These are phyloP conservation scores for Scortum barcoo DNA, from an alignment of 2,113 vertebrate species.

Conservation along the genomic window DNA sequence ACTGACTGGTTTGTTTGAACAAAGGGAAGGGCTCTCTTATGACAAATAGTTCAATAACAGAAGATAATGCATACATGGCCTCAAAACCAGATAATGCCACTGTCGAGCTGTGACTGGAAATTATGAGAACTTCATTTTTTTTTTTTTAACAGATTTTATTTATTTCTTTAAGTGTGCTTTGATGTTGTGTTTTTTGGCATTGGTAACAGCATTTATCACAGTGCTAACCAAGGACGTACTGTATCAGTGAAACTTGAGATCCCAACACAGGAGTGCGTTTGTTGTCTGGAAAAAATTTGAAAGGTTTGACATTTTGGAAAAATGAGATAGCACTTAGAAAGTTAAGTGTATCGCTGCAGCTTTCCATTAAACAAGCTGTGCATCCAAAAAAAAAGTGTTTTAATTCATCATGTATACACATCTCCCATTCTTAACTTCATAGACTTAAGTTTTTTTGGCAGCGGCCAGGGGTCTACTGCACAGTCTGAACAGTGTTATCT, in stretches of 20 bases:
- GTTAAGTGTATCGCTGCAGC: neutral
- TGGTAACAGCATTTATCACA: constrained; percentile 47
- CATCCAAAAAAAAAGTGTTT: constrained; percentile 24
- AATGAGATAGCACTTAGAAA: constrained; percentile 41
- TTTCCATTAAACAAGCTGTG: constrained; percentile 15
- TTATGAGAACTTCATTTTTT: constrained; percentile 40
- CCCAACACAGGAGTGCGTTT: constrained; percentile 22
- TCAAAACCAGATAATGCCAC: constrained; percentile 79
- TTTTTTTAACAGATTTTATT: too few relatives aligned
- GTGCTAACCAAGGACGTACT: constrained; percentile 25
- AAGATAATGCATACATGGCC: constrained; percentile 81
- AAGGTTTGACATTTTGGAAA: constrained; percentile 60
- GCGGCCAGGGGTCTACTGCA: neutral
- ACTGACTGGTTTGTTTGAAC: constrained; percentile 92
- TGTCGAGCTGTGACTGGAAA: constrained; percentile 54
- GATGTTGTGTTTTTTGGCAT: constrained; percentile 59
- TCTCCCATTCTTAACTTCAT: constrained; percentile 8
- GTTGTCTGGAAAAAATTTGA: constrained; percentile 58
- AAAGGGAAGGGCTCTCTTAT: constrained; percentile 87
- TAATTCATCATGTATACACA: constrained; percentile 35
- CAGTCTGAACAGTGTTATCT: constrained; percentile 24
- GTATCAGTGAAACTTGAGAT: constrained; percentile 48
- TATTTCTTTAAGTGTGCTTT: constrained; percentile 12
- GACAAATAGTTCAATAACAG: constrained; percentile 92
- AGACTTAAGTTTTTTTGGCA: constrained; percentile 42